A percentile compares a stretch with the other conserved stretches of the same genome.
phyloP scores from a whole-genome alignment of 1,140 invertebrate species.

The Manduca sexta region DNA sequence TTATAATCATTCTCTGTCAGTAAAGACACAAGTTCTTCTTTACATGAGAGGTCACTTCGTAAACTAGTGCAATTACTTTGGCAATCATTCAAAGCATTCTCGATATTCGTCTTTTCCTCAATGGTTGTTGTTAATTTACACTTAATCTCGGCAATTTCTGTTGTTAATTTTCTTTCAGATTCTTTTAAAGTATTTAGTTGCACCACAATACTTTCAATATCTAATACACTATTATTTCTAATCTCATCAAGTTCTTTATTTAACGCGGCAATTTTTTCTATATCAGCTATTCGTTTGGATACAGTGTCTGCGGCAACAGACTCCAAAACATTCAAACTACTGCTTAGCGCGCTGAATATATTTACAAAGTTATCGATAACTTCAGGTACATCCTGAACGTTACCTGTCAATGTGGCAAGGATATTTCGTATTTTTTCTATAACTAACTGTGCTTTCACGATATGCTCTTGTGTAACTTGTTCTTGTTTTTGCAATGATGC shows the following conservation, averaged over 20 bases:
- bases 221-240: background rate
- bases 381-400: constrained; percentile 33
- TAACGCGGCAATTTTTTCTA: background rate
- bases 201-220: background rate
- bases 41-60: background rate
- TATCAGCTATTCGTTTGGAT: background rate
- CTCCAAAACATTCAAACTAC: background rate
- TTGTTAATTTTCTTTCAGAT: background rate
- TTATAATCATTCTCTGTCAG: constrained; percentile 5
- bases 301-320: background rate
- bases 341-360: constrained; percentile 6
- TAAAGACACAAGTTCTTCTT: constrained; percentile 6
- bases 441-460: constrained; percentile 27
- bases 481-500: constrained; percentile 21
- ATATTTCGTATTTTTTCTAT: constrained; percentile 35
- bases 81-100: too few species aligned
- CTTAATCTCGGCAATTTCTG: background rate
- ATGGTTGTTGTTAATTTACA: background rate
- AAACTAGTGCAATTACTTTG: too few species aligned
- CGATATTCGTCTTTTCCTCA: too few species aligned
- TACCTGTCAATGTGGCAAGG: constrained; percentile 26
- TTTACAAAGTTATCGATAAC: constrained; percentile 34
- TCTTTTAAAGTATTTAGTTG: background rate
- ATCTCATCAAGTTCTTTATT: background rate
- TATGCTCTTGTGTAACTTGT: constrained; percentile 22